phyloP scores from a whole-genome alignment of 1,140 invertebrate species.

The Antheraea mylitta region DNA sequence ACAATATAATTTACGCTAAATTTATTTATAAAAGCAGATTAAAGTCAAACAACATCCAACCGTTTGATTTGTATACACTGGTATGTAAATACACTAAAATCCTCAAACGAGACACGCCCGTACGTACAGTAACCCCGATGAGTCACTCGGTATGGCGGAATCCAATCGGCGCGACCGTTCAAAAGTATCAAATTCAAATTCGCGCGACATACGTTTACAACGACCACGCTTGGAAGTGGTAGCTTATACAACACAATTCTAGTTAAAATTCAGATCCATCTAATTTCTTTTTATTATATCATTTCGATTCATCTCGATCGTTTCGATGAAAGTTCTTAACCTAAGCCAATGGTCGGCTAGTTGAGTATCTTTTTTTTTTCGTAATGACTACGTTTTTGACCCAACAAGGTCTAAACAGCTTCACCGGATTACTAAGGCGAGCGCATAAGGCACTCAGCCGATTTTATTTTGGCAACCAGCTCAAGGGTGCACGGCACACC shows the following conservation, averaged over 20 bases:
- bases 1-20: background rate
- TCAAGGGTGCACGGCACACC: too few species aligned
- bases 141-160: constrained; percentile 37
- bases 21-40: background rate
- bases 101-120: constrained; percentile 15
- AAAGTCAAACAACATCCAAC: background rate
- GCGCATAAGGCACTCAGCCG: too few species aligned
- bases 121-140: constrained; percentile 48
- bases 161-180: constrained; percentile 60
- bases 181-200: constrained; percentile 41
- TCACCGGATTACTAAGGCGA: too few species aligned
- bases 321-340: too few species aligned
- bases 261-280: too few species aligned
- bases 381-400: too few species aligned
- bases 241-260: background rate
- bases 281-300: too few species aligned
- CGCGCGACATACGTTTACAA: background rate
- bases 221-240: background rate
- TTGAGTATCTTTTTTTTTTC: too few species aligned
- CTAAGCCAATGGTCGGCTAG: too few species aligned
- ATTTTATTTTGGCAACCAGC: too few species aligned
- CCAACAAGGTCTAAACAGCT: too few species aligned
- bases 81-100: background rate
- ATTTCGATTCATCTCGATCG: too few species aligned
- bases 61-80: background rate